phyloP scores from a whole-genome alignment of 2,888 invertebrate species.

The Acronicta alni region DNA sequence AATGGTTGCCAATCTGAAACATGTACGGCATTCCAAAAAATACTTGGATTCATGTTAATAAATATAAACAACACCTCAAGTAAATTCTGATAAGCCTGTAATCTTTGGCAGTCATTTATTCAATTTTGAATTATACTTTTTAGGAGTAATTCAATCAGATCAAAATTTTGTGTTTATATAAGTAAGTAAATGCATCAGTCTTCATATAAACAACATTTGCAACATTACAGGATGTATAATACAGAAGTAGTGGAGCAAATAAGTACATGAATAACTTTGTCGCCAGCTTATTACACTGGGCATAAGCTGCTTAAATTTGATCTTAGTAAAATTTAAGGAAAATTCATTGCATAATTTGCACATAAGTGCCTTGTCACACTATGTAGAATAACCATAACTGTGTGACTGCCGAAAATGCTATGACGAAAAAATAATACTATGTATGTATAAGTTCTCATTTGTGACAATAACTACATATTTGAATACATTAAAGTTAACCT shows the following conservation, averaged over 20 bases:
- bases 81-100: slow-evolving; percentile 14
- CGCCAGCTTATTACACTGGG: slow-evolving; percentile 60
- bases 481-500: not conserved
- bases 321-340: slow-evolving; percentile 42
- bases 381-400: slow-evolving; percentile 45
- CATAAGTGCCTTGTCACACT: slow-evolving; percentile 51
- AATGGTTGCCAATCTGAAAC: slow-evolving; percentile 10
- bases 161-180: slow-evolving; percentile 1
- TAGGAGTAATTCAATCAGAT: slow-evolving; percentile 29
- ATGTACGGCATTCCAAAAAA: slow-evolving; percentile 2
- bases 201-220: slow-evolving; percentile 64
- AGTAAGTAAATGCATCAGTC: slow-evolving; percentile 79
- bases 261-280: slow-evolving; percentile 53
- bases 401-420: slow-evolving; percentile 51
- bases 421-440: slow-evolving; percentile 57
- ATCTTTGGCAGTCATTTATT: slow-evolving; percentile 51
- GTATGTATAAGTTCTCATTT: slow-evolving; percentile 49
- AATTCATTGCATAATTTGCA: slow-evolving; percentile 48
- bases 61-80: slow-evolving; percentile 15
- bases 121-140: slow-evolving; percentile 7
- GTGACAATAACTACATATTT: slow-evolving; percentile 41
- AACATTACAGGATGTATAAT: slow-evolving; percentile 45
- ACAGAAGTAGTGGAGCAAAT: slow-evolving; percentile 47
- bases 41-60: slow-evolving; percentile 10
- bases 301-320: slow-evolving; percentile 43